phyloP scores from a whole-genome alignment of 1,140 invertebrate genomes.

The Formica selysi region DNA sequence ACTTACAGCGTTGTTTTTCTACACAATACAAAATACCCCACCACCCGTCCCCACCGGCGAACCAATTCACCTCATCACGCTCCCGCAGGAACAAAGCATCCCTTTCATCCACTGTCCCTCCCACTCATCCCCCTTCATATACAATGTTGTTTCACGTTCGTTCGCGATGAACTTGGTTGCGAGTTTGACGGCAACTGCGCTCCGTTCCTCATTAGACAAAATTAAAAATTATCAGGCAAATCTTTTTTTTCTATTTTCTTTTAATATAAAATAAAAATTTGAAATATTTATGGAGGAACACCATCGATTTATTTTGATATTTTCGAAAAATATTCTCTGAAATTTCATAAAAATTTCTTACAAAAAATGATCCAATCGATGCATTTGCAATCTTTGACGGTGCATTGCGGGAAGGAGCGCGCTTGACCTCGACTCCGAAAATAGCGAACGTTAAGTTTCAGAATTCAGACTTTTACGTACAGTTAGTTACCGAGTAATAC shows the following conservation, averaged over 20 bases:
- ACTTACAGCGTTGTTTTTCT: conserved; percentile 85
- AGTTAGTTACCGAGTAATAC: conserved; percentile 85
- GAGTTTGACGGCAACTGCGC: conserved; percentile 42
- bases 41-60: conserved; percentile 76
- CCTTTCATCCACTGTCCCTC: conserved; percentile 72
- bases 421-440: conserved; percentile 46
- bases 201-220: conserved; percentile 18
- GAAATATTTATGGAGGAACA: background rate
- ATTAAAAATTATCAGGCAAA: background rate
- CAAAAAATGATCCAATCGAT: background rate
- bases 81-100: conserved; percentile 70
- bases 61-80: conserved; percentile 67
- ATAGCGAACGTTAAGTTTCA: conserved; percentile 82
- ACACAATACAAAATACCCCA: conserved; percentile 85
- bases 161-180: conserved; percentile 79
- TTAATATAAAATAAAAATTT: background rate
- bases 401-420: conserved; percentile 2
- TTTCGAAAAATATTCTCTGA: background rate
- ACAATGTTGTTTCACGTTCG: conserved; percentile 85
- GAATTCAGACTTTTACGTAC: conserved; percentile 84
- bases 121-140: conserved; percentile 79
- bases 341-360: background rate
- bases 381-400: background rate
- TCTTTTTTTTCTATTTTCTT: background rate
- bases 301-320: background rate